phyloP scores from a whole-genome alignment of 2,888 invertebrate genomes.

The Drosophila maculinotata region DNA sequence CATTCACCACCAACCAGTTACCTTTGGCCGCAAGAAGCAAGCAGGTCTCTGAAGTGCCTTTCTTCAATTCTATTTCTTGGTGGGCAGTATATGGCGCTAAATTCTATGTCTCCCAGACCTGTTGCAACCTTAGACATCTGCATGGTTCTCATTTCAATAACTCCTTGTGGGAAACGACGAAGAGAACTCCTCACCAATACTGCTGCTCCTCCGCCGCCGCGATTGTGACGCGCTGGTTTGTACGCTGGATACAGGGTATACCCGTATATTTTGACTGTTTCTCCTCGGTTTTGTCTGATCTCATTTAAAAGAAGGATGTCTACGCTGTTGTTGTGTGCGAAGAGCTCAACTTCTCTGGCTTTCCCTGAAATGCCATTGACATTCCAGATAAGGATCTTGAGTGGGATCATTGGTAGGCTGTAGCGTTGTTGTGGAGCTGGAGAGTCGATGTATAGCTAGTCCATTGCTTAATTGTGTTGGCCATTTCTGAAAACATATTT shows the following conservation, averaged over 20 bases:
- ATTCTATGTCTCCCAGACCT: not conserved
- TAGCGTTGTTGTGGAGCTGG: slow-evolving; percentile 1
- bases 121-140: slow-evolving; percentile 17
- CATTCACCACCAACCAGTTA: slow-evolving; percentile 1
- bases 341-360: slow-evolving; percentile 17
- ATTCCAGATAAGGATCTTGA: slow-evolving; percentile 27
- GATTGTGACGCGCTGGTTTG: slow-evolving; percentile 2
- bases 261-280: slow-evolving; percentile 7
- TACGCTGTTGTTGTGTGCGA: slow-evolving; percentile 17
- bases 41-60: not conserved
- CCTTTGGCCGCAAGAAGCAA: slow-evolving; percentile 6
- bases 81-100: slow-evolving; percentile 8
- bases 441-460: not conserved
- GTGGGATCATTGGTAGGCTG: slow-evolving; percentile 11
- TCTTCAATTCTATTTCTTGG: slow-evolving; percentile 1
- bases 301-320: slow-evolving; percentile 16
- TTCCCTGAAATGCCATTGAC: slow-evolving; percentile 19
- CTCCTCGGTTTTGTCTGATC: slow-evolving; percentile 3
- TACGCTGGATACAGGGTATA: slow-evolving; percentile 17
- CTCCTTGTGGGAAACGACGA: slow-evolving; percentile 18
- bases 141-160: slow-evolving; percentile 2
- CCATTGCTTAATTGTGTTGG: slow-evolving; percentile 8
- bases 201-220: slow-evolving; percentile 15
- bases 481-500: slow-evolving; percentile 8
- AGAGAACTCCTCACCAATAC: slow-evolving; percentile 10